phyloP scores from a whole-genome alignment of 2,888 invertebrate genomes.

The Sinelater perroti region DNA sequence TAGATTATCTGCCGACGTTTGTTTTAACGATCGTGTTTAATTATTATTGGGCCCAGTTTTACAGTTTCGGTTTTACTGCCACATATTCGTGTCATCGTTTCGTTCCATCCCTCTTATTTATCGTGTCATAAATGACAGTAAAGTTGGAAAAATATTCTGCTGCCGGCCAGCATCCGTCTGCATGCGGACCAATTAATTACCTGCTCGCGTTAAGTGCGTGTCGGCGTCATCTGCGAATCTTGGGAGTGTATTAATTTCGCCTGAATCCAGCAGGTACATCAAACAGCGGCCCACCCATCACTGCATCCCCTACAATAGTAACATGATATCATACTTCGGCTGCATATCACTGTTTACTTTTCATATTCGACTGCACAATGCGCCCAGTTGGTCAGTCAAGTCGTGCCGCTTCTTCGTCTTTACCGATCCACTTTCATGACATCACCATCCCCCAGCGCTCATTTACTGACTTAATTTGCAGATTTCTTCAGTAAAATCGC shows the following conservation, averaged over 20 bases:
- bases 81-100: slow-evolving; percentile 48
- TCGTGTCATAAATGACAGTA: slow-evolving; percentile 51
- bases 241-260: slow-evolving; percentile 33
- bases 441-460: too few relatives aligned
- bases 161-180: slow-evolving; percentile 38
- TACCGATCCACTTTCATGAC: background rate
- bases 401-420: slow-evolving; percentile 29
- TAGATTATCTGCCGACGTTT: slow-evolving; percentile 51
- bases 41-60: slow-evolving; percentile 48
- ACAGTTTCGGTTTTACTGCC: slow-evolving; percentile 45
- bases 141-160: slow-evolving; percentile 48
- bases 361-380: slow-evolving; percentile 61
- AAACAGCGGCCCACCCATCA: slow-evolving; percentile 44
- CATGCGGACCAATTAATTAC: slow-evolving; percentile 14
- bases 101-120: slow-evolving; percentile 51
- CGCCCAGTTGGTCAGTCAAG: slow-evolving; percentile 51
- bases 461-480: too few relatives aligned
- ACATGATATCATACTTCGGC: slow-evolving; percentile 57
- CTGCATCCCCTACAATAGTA: slow-evolving; percentile 57
- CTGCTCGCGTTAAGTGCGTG: slow-evolving; percentile 1
- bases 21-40: slow-evolving; percentile 51
- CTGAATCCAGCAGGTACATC: slow-evolving; percentile 37
- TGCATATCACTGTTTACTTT: slow-evolving; percentile 60
- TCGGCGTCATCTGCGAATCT: slow-evolving; percentile 1
- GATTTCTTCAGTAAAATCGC: too few relatives aligned